Conservation (phyloP, 2,113 vertebrate species). For the Scalopus aquaticus region DNA sequence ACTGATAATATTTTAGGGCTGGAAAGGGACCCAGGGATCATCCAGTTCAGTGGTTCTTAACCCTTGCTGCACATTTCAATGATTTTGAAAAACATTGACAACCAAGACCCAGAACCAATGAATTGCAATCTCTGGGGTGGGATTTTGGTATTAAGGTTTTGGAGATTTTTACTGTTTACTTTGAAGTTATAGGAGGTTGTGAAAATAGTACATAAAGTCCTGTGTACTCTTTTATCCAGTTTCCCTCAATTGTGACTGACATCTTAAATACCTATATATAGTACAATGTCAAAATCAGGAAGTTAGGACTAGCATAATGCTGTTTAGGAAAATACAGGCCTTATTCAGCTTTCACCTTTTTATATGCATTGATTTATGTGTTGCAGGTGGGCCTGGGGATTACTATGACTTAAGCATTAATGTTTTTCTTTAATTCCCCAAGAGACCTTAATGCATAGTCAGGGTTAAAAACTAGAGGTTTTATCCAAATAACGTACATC, state of each 20-base stretch:
- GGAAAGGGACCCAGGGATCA: background rate
- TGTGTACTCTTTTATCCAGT: background rate
- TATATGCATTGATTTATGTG: background rate
- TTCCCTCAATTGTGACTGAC: background rate
- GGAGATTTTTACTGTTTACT: background rate
- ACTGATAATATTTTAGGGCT: constrained; percentile 29
- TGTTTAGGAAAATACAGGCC: background rate
- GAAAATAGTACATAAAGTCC: background rate
- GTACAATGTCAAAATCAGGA: background rate
- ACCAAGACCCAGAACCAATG: background rate
- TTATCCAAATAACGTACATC: background rate
- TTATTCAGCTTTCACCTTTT: background rate
- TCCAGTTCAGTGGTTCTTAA: background rate
- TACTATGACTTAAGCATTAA: background rate
- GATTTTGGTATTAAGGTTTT: background rate
- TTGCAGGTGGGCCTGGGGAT: background rate
- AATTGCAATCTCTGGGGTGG: background rate
- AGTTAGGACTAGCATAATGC: background rate
- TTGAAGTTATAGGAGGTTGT: background rate
- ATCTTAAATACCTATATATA: background rate
- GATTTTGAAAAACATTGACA: background rate
- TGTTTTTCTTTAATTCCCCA: background rate
- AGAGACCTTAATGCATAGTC: background rate
- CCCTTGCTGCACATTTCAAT: background rate
- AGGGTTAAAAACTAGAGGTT: background rate